Evolutionary conservation across 2,888 invertebrate genomes (phyloP).

Genomic region (Drosophila neutralis): DNA sequence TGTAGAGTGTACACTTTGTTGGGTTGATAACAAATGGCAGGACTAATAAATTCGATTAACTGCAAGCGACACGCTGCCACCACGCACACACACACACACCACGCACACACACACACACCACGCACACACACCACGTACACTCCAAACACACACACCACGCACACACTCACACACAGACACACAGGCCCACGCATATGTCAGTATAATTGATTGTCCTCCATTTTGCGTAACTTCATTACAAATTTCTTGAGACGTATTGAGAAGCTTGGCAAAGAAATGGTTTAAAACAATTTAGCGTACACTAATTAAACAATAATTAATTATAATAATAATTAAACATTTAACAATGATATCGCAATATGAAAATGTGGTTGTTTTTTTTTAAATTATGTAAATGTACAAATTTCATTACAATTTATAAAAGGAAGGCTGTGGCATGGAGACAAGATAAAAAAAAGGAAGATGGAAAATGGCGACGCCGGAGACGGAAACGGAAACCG

Average conservation of each 20-base stretch:
- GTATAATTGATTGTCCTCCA: constrained; percentile 58
- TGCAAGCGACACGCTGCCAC: constrained; percentile 50
- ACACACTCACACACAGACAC: constrained; percentile 6
- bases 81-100: not conserved
- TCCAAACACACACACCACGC: not conserved
- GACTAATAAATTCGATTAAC: constrained; percentile 78
- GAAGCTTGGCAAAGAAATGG: not conserved
- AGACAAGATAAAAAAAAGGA: not conserved
- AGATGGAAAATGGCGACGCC: constrained; percentile 46
- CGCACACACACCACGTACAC: not conserved
- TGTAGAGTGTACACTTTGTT: constrained; percentile 50
- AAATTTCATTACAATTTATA: not conserved
- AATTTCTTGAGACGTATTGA: constrained; percentile 33
- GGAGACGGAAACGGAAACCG: constrained; percentile 72
- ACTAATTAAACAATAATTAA: not conserved
- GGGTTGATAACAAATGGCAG: constrained; percentile 60
- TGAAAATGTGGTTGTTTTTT: not conserved
- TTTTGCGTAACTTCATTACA: constrained; percentile 46
- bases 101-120: not conserved
- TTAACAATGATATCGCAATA: not conserved
- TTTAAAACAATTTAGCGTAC: not conserved
- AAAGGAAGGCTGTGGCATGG: not conserved
- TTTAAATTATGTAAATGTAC: not conserved
- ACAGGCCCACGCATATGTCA: not conserved
- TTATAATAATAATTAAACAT: too few relatives aligned